Evolutionary conservation across 1,140 invertebrate species (phyloP), one percentile per base, ranked within the genome.

Genomic region (Trichomalopsis sarcophagae): DNA sequence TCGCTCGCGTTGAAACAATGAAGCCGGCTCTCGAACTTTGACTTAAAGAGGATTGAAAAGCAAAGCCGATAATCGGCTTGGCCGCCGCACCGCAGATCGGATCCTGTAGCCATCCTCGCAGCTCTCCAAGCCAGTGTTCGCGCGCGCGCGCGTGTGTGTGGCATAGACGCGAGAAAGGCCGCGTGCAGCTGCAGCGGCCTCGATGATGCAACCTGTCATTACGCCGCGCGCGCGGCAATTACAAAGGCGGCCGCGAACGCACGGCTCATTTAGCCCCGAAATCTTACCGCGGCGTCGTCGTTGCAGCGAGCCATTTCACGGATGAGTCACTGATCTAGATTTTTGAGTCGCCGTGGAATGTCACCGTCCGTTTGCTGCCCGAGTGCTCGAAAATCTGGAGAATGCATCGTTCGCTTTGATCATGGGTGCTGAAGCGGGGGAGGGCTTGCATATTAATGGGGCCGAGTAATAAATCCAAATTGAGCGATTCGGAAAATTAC

Each of bases 21-120:
- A 47, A 47, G 78, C 66, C 62, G 66, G 27, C 36, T 23, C 75
- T 30, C 50, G 50, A 82, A 82, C 81, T 82, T 82, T 69, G 62
- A 82, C 81, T 82, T 62, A 36, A 62, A 82, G 81, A 82, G 81
- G 81, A 82, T 82, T 82, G 69, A 62, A 75, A 82, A 62, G 81
- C 33, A 82, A 82, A 82, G 81, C 81, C 81, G 81, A 75, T 82
- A 75, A 82, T 82, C 81, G 81, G 81, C 81, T 82, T 81, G 80
- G 73, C 73, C 36, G 4, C 81, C 23, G 23, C 69, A 69, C 36
- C 81, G 55, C 55, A 62, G 47, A 66, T 82, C 81, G 71, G 81
- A 62, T 80, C 30, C 68, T 44, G 78, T n/a, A 33, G 33, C 73
- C 33, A 40, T 74, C 69, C 69, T 17, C 27, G 21, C 27, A 27